Evolutionary conservation across 2,113 vertebrate species (phyloP).

Genomic region (Gulo gulo): DNA sequence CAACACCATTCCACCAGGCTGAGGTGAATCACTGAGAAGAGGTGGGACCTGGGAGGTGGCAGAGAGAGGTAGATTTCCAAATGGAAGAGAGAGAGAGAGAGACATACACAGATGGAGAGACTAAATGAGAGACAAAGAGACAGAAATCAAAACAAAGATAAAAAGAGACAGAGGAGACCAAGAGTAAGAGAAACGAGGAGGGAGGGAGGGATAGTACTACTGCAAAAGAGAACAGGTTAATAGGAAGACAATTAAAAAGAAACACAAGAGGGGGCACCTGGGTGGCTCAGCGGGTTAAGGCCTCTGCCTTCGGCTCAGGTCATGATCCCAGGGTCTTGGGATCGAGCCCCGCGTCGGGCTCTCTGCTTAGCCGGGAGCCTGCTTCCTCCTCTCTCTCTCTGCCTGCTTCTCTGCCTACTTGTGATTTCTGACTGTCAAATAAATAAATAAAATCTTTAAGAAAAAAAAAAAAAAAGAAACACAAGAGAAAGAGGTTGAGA

Average conservation of each 20-base stretch:
- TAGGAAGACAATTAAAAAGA: not conserved
- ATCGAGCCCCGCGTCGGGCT: no score
- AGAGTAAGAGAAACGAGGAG: not conserved
- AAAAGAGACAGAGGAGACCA: not conserved
- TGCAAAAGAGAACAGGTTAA: not conserved
- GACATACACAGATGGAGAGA: not conserved
- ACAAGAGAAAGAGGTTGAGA: not conserved
- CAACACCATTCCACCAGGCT: slow-evolving; percentile 54
- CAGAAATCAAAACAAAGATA: not conserved
- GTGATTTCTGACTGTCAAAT: no score
- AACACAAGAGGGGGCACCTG: not conserved
- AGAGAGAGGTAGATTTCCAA: slow-evolving; percentile 17
- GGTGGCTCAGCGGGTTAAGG: no score
- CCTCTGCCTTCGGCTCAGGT: no score
- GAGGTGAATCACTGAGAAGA: slow-evolving; percentile 71
- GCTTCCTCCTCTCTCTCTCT: no score
- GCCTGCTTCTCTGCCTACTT: no score
- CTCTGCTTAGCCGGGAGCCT: no score
- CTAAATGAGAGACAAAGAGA: no score
- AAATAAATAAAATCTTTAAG: no score
- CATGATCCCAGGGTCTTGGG: no score
- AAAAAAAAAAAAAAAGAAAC: not conserved
- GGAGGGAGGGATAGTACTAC: no score
- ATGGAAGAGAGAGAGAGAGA: not conserved
- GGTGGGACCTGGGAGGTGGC: slow-evolving; percentile 46